Base-by-base conservation (phyloP, 2,113 vertebrate genomes). In the Sula dactylatra region DNA sequence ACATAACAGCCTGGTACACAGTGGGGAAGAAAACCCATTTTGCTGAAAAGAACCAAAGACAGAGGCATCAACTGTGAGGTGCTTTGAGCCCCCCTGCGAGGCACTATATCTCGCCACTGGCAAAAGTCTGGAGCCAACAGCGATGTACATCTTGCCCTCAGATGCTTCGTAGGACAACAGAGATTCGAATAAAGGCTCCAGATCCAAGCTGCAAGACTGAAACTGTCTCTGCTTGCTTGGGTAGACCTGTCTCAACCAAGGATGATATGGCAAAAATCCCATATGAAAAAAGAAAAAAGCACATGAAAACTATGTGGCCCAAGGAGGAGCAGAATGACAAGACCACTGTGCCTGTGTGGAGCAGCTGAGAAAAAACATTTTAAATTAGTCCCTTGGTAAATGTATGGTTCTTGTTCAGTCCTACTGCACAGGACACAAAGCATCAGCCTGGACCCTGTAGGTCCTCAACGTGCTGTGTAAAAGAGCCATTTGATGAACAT, bases 1-100 rank as follows among this genome's bases (percentile, higher is more conserved):
- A 92, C 94, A 95, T 26, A 98, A 94, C 32, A 98, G 94, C 27
- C 98, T 80, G 98, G 93, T 74, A 97, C 90, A n/a, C 90, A 95
- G 7, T 8, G 34, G 27, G 14, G 38, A 70, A 86, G 26, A 58
- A 94, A 71, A 20, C 1, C 7, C 21, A 55, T 98, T 98, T 94
- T 93, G 90, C 98, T 98, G 90, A 13, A 82, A n/a, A 78, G 40
- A 76, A 27, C 5, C 36, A 58, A 45, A 58, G n/a, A 55, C 16
- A 44, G 9, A 25, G 18, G 5, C 45, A 44, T 49, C 16, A 16
- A 8, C 18, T 9, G 7, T n/a, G 22, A 65, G 26, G 29, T 69
- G 25, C 24, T 66, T 10, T 2, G 27, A 79, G 11, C 69, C 7
- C 29, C 15, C 11, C 31, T 54, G 16, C 8, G 3, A 86, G 26